A percentile compares a stretch with the other conserved stretches of the same genome.
phyloP scores from a whole-genome alignment of 2,113 vertebrate species.

The Dasyprocta punctata region DNA sequence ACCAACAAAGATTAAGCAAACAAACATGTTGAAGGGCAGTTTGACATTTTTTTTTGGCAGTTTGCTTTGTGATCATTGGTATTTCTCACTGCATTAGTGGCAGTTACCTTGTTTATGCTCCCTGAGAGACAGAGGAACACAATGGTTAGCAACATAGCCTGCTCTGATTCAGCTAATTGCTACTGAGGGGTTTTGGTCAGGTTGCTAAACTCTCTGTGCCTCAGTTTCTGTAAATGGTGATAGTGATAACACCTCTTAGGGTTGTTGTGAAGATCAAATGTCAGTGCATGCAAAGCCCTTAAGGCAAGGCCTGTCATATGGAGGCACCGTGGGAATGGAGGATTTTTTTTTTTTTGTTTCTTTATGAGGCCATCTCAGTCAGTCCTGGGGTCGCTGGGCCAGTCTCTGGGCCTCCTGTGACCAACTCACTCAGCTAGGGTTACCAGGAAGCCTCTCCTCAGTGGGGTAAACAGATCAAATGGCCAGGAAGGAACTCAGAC shows the following conservation, averaged over 20 bases:
- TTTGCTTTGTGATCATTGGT: neutral
- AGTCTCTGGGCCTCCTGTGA: too few relatives aligned
- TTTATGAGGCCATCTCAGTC: neutral
- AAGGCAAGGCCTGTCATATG: accelerated
- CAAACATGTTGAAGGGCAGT: neutral
- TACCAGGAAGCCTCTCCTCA: neutral
- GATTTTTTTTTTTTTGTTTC: neutral
- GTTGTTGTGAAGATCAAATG: neutral
- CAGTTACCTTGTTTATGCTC: neutral
- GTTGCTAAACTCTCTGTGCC: neutral
- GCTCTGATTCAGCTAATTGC: neutral
- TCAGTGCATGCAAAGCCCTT: neutral
- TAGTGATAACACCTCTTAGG: neutral
- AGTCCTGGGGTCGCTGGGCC: neutral
- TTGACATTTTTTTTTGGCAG: neutral
- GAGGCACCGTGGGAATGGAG: accelerated
- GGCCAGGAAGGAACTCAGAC: neutral
- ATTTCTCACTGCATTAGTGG: neutral
- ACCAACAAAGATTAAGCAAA: neutral
- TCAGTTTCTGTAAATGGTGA: neutral
- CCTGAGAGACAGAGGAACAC: accelerated
- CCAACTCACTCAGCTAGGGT: neutral
- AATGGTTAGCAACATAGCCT: neutral
- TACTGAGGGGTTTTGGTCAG: neutral
- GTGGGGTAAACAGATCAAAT: neutral